Evolutionary conservation across 2,113 vertebrate species (phyloP).

Genomic region (Cottus gobio): DNA sequence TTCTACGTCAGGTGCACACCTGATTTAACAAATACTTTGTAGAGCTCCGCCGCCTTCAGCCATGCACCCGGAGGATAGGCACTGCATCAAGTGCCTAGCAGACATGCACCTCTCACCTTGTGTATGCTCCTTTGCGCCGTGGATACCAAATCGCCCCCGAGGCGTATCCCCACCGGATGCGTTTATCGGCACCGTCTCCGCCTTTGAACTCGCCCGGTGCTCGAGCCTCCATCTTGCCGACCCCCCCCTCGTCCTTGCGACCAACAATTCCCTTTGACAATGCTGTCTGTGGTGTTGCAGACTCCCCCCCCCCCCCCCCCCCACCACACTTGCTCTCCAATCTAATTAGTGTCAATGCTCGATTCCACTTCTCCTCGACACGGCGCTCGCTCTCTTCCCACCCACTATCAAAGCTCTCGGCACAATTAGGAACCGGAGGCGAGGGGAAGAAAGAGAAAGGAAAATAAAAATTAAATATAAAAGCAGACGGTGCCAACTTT

Average conservation of each 20-base stretch:
- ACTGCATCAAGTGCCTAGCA: constrained; percentile 37
- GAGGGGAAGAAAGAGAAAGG: constrained; percentile 42
- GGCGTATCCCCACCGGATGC: constrained; percentile 24
- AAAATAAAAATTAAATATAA: constrained; percentile 36
- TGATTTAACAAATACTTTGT: constrained; percentile 19
- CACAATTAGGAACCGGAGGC: constrained; percentile 76
- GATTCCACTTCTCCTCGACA: constrained; percentile 64
- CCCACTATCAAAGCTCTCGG: constrained; percentile 78
- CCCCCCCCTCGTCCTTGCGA: background rate
- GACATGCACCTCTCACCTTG: constrained; percentile 28
- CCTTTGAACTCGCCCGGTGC: constrained; percentile 29
- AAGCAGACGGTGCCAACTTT: constrained; percentile 69
- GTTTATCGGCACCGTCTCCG: constrained; percentile 11
- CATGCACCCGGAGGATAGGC: constrained; percentile 27
- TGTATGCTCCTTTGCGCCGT: constrained; percentile 15
- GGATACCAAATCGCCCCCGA: constrained; percentile 30
- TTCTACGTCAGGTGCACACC: constrained; percentile 9
- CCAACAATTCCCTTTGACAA: constrained; percentile 41
- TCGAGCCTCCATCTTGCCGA: constrained; percentile 34
- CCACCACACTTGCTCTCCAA: constrained; percentile 47
- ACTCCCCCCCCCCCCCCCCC: background rate
- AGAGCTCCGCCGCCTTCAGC: constrained; percentile 44
- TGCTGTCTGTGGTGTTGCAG: constrained; percentile 40
- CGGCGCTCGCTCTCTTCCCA: constrained; percentile 59
- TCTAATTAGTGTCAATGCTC: constrained; percentile 78